Percentiles rank a stretch among this genome's conserved stretches.
Evolutionary conservation across 2,888 invertebrate species (phyloP).

Genomic region (Cataglyphis livida): DNA sequence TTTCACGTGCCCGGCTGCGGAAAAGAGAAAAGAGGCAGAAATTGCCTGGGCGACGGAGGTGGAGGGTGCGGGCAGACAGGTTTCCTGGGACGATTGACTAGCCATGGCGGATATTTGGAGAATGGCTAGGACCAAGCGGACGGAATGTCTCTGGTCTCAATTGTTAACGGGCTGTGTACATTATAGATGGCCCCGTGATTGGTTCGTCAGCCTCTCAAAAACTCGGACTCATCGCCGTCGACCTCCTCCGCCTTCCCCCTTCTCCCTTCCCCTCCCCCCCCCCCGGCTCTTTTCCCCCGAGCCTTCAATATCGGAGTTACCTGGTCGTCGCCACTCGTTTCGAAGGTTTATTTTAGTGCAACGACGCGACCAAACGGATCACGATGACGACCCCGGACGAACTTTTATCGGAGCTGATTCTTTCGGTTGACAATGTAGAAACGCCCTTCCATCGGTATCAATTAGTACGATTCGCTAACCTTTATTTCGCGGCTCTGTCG

Average conservation of each 20-base stretch:
- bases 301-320: conserved; percentile 33
- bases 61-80: conserved; percentile 54
- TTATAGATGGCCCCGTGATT: conserved; percentile 83
- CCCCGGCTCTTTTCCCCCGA: conserved; percentile 33
- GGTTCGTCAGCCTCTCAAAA: conserved; percentile 82
- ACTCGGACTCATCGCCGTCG: conserved; percentile 71
- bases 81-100: conserved; percentile 73
- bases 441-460: conserved; percentile 75
- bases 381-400: conserved; percentile 50
- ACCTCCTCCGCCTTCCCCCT: conserved; percentile 60
- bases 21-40: conserved; percentile 69
- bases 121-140: conserved; percentile 75
- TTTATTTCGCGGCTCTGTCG: conserved; percentile 57
- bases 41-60: conserved; percentile 40
- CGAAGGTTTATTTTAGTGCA: conserved; percentile 74
- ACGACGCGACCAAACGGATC: conserved; percentile 38
- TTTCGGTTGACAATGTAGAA: conserved; percentile 76
- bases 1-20: conserved; percentile 60
- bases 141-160: conserved; percentile 76
- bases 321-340: conserved; percentile 64
- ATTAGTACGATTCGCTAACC: conserved; percentile 74
- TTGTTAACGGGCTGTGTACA: conserved; percentile 80
- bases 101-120: conserved; percentile 74
- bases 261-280: conserved; percentile 27
- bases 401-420: conserved; percentile 57